A percentile compares a stretch with the other conserved stretches of the same genome.
Evolutionary conservation across 2,113 vertebrate genomes (phyloP).

Genomic region (Pedionomus torquatus): DNA sequence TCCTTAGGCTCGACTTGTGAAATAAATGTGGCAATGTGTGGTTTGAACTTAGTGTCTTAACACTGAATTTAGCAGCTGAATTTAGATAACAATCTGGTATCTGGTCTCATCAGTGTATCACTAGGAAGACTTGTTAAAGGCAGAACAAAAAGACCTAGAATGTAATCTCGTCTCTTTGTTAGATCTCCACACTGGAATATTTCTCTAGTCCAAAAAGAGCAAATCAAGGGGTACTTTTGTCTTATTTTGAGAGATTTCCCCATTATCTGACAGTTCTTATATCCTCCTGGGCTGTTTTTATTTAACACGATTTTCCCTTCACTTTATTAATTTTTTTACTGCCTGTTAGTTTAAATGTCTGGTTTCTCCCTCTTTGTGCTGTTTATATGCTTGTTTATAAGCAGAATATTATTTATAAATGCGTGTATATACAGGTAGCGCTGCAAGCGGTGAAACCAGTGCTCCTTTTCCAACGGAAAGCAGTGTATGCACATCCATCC

Average conservation of each 20-base stretch:
- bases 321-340: background rate
- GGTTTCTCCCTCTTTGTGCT: background rate
- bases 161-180: conserved; percentile 55
- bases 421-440: background rate
- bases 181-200: background rate
- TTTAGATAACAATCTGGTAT: conserved; percentile 73
- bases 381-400: background rate
- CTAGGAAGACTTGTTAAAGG: conserved; percentile 62
- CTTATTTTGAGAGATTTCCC: background rate
- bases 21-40: conserved; percentile 64
- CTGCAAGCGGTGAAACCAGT: background rate
- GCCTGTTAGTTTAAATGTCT: background rate
- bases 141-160: conserved; percentile 66
- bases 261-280: background rate
- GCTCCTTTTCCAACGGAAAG: background rate
- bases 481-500: fast-evolving
- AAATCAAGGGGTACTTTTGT: conserved; percentile 25
- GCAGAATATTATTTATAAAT: background rate
- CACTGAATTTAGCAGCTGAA: conserved; percentile 71
- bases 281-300: background rate
- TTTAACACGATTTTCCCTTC: background rate
- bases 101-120: conserved; percentile 66
- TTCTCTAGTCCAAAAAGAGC: conserved; percentile 33
- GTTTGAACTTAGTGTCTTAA: conserved; percentile 68
- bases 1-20: conserved; percentile 60